phyloP scores from a whole-genome alignment of 2,797 vertebrate species.

The Rhabdomys pumilio region DNA sequence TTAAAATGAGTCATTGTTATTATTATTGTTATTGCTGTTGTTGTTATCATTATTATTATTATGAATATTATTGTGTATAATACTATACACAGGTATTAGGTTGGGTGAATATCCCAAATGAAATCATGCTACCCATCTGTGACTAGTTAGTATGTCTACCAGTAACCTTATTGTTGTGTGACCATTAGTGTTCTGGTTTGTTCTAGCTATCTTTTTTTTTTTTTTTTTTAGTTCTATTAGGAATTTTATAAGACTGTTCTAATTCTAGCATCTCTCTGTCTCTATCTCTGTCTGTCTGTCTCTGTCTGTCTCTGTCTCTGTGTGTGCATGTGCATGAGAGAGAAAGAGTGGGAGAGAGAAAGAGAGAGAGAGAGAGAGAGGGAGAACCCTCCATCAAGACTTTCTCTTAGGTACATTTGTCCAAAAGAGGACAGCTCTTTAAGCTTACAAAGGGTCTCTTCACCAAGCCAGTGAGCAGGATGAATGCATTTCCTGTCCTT shows the following conservation, averaged over 20 bases:
- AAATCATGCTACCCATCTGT: conserved; percentile 13
- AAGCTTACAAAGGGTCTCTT: conserved; percentile 42
- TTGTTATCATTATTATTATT: background rate
- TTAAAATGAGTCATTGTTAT: background rate
- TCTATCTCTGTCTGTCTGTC: background rate
- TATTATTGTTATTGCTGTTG: too few species aligned
- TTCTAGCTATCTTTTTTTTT: background rate
- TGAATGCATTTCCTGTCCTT: conserved; percentile 56
- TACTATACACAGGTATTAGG: background rate
- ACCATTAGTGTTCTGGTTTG: background rate
- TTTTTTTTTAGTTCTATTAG: background rate
- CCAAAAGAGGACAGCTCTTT: conserved; percentile 58
- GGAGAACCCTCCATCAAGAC: background rate
- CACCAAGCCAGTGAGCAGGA: background rate
- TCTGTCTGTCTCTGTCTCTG: too few species aligned
- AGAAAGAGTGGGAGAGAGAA: background rate
- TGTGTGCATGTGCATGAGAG: background rate
- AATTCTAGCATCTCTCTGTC: background rate
- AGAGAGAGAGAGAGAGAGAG: background rate
- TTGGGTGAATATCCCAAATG: conserved; percentile 6
- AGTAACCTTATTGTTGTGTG: conserved; percentile 34
- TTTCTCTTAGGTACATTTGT: conserved; percentile 42
- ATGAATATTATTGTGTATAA: conserved; percentile 2
- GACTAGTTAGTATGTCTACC: background rate
- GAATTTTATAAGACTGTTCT: background rate